Evolutionary conservation across 1,140 invertebrate genomes (phyloP).

Genomic region (Helicoverpa zea): DNA sequence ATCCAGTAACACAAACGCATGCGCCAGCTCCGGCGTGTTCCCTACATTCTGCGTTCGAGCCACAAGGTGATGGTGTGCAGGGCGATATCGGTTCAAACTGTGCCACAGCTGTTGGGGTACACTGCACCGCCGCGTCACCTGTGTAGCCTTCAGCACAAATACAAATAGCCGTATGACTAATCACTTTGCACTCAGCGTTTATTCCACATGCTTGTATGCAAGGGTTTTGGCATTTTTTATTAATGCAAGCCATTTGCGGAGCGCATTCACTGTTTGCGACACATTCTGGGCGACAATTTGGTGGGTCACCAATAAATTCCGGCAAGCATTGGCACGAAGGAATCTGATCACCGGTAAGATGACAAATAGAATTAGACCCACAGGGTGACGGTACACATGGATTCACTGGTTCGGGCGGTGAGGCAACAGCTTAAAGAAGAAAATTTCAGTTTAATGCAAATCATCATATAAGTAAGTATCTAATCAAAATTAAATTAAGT

Average conservation of each 20-base stretch:
- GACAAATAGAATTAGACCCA: slow-evolving; percentile 92
- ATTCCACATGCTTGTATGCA: slow-evolving; percentile 92
- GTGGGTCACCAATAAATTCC: slow-evolving; percentile 90
- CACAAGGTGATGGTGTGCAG: slow-evolving; percentile 88
- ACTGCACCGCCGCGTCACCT: slow-evolving; percentile 88
- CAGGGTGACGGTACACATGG: slow-evolving; percentile 91
- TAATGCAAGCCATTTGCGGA: slow-evolving; percentile 90
- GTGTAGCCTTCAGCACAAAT: slow-evolving; percentile 88
- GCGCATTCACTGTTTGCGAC: slow-evolving; percentile 91
- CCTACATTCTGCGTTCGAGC: slow-evolving; percentile 87
- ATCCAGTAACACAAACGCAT: slow-evolving; percentile 87
- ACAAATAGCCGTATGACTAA: slow-evolving; percentile 90
- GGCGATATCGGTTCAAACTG: slow-evolving; percentile 74
- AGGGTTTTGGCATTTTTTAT: slow-evolving; percentile 91
- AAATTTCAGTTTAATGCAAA: neutral
- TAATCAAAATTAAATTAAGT: neutral
- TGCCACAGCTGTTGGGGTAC: slow-evolving; percentile 69
- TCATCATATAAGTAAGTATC: neutral
- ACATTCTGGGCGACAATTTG: slow-evolving; percentile 92
- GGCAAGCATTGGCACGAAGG: slow-evolving; percentile 90
- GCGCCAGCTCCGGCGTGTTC: slow-evolving; percentile 87
- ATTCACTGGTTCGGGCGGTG: slow-evolving; percentile 83
- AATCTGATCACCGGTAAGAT: slow-evolving; percentile 85
- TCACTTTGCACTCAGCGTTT: slow-evolving; percentile 90
- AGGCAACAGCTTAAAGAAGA: slow-evolving; percentile 60